Conservation (phyloP, 2,888 invertebrate genomes). For the Deroplatys truncata region DNA sequence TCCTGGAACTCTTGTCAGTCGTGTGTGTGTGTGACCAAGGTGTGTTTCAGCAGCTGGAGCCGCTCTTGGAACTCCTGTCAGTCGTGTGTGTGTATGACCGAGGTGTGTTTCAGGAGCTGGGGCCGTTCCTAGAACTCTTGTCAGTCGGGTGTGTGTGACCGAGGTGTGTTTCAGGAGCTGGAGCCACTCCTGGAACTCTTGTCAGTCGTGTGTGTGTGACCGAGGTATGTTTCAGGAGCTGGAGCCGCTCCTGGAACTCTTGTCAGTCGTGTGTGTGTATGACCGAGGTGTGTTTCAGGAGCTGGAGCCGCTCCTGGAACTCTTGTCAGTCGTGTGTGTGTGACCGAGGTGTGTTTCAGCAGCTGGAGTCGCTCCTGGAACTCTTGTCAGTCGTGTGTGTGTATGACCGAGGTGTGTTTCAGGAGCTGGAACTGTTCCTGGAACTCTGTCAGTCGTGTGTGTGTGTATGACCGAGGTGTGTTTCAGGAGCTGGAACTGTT, state of each 20-base stretch:
- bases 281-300: constrained; percentile 41
- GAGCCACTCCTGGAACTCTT: constrained; percentile 64
- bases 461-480: neutral
- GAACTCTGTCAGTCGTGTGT: constrained; percentile 60
- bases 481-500: constrained; percentile 59
- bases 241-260: constrained; percentile 62
- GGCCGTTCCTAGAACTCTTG: constrained; percentile 64
- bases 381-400: constrained; percentile 62
- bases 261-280: constrained; percentile 60
- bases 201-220: constrained; percentile 55
- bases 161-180: constrained; percentile 44
- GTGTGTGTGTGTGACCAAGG: constrained; percentile 46
- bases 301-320: constrained; percentile 61
- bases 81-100: constrained; percentile 49
- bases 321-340: constrained; percentile 61
- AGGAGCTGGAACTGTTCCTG: constrained; percentile 63
- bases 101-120: constrained; percentile 48
- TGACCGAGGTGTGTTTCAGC: constrained; percentile 39
- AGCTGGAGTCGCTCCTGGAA: constrained; percentile 61
- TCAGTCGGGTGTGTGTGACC: constrained; percentile 51
- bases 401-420: constrained; percentile 18
- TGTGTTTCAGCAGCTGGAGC: constrained; percentile 53
- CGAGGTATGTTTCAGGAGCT: constrained; percentile 44
- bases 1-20: constrained; percentile 61
- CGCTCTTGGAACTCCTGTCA: constrained; percentile 62